Evolutionary conservation across 2,888 invertebrate genomes (phyloP).

Genomic region (Sthenelais limicola): DNA sequence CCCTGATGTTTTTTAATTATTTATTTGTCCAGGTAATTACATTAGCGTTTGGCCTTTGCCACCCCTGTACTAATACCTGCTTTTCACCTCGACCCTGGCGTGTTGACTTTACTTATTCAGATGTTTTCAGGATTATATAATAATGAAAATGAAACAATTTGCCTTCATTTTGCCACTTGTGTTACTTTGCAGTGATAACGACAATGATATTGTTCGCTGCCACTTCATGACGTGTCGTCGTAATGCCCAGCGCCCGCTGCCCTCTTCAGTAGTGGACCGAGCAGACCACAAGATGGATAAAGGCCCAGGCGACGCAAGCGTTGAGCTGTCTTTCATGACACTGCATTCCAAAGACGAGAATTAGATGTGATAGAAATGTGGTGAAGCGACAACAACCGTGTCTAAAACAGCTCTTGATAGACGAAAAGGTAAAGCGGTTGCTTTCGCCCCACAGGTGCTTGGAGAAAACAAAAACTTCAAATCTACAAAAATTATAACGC

Average conservation of each 20-base stretch:
- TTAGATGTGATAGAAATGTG: slow-evolving; percentile 41
- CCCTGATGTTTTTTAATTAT: too few relatives aligned
- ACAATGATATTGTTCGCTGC: slow-evolving; percentile 24
- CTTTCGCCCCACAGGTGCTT: slow-evolving; percentile 27
- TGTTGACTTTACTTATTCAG: too few relatives aligned
- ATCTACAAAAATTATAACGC: slow-evolving; percentile 32
- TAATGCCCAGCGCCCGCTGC: slow-evolving; percentile 25
- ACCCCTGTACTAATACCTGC: too few relatives aligned
- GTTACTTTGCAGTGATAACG: slow-evolving; percentile 15
- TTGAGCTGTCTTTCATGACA: slow-evolving; percentile 39
- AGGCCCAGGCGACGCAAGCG: slow-evolving; percentile 9
- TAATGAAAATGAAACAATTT: too few relatives aligned
- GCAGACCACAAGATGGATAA: neutral
- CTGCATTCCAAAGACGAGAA: slow-evolving; percentile 42
- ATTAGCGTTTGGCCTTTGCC: too few relatives aligned
- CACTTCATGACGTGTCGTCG: slow-evolving; percentile 35
- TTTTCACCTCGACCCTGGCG: too few relatives aligned
- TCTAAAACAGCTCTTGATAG: neutral
- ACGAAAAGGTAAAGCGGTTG: slow-evolving; percentile 32
- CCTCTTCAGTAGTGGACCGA: too few relatives aligned
- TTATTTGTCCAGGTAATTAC: too few relatives aligned
- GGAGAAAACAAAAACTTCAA: too few relatives aligned
- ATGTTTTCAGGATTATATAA: too few relatives aligned
- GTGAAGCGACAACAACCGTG: slow-evolving; percentile 32
- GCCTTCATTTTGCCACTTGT: too few relatives aligned